These are phyloP conservation scores for Periophthalmodon schlosseri DNA, from an alignment of 2,113 vertebrate genomes.

Conservation along the genomic window DNA sequence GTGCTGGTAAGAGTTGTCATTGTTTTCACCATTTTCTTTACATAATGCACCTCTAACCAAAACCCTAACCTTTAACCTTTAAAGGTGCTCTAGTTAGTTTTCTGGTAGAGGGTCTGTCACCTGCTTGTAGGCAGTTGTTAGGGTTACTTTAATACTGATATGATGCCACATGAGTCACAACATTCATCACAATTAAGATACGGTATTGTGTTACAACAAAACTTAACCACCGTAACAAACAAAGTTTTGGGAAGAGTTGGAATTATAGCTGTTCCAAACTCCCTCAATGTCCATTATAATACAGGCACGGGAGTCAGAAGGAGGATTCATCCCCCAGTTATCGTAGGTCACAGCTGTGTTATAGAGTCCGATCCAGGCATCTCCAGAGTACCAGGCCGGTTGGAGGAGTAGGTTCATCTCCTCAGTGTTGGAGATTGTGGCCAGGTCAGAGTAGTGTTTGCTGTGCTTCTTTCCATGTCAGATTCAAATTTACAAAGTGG, in stretches of 20 bases:
- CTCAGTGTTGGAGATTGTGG: neutral
- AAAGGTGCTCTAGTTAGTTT: too few relatives aligned
- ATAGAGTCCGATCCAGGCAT: neutral
- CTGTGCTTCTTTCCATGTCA: neutral
- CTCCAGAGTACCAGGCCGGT: neutral
- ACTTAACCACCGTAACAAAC: too few relatives aligned
- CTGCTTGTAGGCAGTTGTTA: too few relatives aligned
- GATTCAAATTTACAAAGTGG: neutral
- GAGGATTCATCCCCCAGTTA: neutral
- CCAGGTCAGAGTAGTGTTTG: neutral
- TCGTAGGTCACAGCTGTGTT: neutral
- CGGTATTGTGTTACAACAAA: too few relatives aligned
- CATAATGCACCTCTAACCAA: too few relatives aligned
- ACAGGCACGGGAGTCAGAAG: neutral
- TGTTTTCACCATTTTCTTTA: too few relatives aligned
- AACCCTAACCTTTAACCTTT: too few relatives aligned
- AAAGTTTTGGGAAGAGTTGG: neutral
- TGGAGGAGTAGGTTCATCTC: neutral
- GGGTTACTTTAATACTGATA: too few relatives aligned
- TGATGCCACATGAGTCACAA: too few relatives aligned
- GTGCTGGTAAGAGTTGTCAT: too few relatives aligned
- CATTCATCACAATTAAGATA: too few relatives aligned
- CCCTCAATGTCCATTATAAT: neutral
- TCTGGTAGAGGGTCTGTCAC: too few relatives aligned
- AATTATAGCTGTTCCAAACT: neutral